Evolutionary conservation across 2,797 vertebrate genomes (phyloP).

Genomic region (Molossus alvarezi): DNA sequence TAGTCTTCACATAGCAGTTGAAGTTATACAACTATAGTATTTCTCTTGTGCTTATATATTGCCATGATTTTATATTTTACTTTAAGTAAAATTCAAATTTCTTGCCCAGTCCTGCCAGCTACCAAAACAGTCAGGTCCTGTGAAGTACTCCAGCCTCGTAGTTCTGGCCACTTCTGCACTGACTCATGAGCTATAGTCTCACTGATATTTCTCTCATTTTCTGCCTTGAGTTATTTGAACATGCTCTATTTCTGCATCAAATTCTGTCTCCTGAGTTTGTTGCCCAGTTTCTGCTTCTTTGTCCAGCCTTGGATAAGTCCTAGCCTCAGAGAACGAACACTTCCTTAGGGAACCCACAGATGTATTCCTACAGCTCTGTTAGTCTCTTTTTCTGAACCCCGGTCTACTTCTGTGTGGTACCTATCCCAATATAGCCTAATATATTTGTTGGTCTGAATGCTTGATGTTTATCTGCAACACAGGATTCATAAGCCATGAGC

Average conservation of each 20-base stretch:
- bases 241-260: not conserved
- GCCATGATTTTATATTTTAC: not conserved
- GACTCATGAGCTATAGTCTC: not conserved
- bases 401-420: not conserved
- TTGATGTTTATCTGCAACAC: not conserved
- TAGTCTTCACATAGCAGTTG: not conserved
- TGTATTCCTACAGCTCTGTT: not conserved
- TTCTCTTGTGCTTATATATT: conserved; percentile 8
- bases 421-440: not conserved
- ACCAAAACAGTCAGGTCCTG: not conserved
- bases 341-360: not conserved
- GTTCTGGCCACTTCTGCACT: not conserved
- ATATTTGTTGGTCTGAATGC: not conserved
- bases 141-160: not conserved
- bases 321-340: not conserved
- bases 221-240: not conserved
- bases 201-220: not conserved
- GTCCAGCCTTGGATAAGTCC: not conserved
- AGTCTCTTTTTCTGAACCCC: not conserved
- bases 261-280: not conserved
- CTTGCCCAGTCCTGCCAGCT: not conserved
- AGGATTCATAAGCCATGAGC: not conserved
- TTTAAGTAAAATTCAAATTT: not conserved
- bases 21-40: not conserved
- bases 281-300: not conserved